Conservation (phyloP, 2,797 vertebrate species). For the Macropus fuliginosus region DNA sequence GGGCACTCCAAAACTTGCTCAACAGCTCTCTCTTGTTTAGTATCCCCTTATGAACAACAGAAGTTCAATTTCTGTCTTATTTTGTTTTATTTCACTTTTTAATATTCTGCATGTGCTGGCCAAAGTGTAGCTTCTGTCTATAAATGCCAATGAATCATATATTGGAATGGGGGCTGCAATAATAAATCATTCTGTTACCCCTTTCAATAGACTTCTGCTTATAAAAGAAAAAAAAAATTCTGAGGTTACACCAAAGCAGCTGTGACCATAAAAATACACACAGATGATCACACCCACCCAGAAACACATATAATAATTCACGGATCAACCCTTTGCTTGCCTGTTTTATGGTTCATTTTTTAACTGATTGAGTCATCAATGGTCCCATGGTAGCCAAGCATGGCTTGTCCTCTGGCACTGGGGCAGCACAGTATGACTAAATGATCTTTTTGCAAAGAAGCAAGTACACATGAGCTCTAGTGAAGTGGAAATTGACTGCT, state of each 20-base stretch:
- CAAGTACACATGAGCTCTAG: background rate
- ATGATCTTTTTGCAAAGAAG: background rate
- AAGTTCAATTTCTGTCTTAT: background rate
- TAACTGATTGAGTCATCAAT: background rate
- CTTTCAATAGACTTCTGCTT: background rate
- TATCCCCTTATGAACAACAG: background rate
- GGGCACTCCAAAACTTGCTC: background rate
- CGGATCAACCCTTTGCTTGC: background rate
- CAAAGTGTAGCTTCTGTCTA: background rate
- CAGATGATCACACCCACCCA: background rate
- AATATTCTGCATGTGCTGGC: background rate
- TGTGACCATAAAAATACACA: background rate
- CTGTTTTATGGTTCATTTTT: background rate
- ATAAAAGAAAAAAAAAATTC: background rate
- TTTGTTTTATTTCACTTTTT: background rate
- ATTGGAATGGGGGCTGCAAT: background rate
- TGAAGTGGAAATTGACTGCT: background rate
- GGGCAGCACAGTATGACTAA: background rate
- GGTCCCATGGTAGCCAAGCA: background rate
- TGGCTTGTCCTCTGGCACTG: background rate
- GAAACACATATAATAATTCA: background rate
- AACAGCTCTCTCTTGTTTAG: background rate
- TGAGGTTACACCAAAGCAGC: background rate
- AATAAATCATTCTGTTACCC: background rate
- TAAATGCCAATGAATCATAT: background rate